Conservation (phyloP, 2,797 vertebrate species). For the Geotrypetes seraphini region DNA sequence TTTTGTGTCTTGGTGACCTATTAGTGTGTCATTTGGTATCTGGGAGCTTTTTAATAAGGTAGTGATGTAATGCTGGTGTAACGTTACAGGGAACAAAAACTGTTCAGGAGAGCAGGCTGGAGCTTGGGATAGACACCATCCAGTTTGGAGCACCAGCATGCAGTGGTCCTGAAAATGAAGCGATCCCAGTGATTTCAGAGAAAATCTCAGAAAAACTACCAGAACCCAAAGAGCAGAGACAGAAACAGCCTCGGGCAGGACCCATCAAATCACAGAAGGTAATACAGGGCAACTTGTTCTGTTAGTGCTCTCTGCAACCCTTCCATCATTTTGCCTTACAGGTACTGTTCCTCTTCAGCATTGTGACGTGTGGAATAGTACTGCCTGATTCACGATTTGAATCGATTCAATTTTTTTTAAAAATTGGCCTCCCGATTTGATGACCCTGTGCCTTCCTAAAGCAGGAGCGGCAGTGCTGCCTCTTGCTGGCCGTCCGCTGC, state of each 20-base stretch:
- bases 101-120: constrained; percentile 65
- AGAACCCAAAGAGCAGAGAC: constrained; percentile 94
- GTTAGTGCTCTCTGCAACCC: too few species aligned
- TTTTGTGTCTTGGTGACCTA: not conserved
- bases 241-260: constrained; percentile 88
- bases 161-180: constrained; percentile 88
- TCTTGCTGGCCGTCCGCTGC: too few species aligned
- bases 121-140: constrained; percentile 86
- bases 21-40: too few species aligned
- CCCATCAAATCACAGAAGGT: constrained; percentile 97
- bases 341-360: too few species aligned
- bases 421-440: too few species aligned
- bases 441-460: too few species aligned
- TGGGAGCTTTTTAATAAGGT: too few species aligned
- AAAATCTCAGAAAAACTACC: constrained; percentile 74
- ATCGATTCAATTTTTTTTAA: too few species aligned
- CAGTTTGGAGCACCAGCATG: constrained; percentile 94
- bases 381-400: too few species aligned
- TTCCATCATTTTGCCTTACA: too few species aligned
- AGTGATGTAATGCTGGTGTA: too few species aligned
- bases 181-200: constrained; percentile 73
- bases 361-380: not conserved
- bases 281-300: constrained; percentile 6
- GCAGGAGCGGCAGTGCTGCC: too few species aligned
- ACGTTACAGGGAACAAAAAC: constrained; percentile 70